Evolutionary conservation across 2,797 vertebrate species (phyloP).

Genomic region (Sebastes itinus): DNA sequence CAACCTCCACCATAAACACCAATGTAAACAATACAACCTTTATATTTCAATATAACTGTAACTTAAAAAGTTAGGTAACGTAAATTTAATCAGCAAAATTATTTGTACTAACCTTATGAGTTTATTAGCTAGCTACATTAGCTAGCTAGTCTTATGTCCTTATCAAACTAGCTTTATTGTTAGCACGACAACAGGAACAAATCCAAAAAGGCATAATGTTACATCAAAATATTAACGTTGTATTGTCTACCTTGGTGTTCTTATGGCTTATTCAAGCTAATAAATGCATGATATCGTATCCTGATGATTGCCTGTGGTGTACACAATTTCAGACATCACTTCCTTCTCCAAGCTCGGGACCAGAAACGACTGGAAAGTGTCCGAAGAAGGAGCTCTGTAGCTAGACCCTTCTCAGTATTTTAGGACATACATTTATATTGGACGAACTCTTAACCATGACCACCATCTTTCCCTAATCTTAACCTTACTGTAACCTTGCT

Average conservation of each 20-base stretch:
- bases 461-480: not conserved
- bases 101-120: not conserved
- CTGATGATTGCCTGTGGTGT: not conserved
- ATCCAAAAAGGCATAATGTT: not conserved
- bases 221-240: not conserved
- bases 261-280: not conserved
- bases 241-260: not conserved
- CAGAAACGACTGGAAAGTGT: too few species aligned
- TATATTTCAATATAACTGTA: not conserved
- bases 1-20: not conserved
- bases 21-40: not conserved
- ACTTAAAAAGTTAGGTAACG: not conserved
- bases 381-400: too few species aligned
- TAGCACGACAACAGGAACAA: not conserved
- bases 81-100: not conserved
- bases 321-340: not conserved
- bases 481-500: not conserved
- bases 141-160: not conserved
- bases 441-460: too few species aligned
- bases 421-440: too few species aligned
- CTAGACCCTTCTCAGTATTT: too few species aligned
- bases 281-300: not conserved
- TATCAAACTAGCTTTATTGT: not conserved
- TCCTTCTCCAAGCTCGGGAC: too few species aligned
- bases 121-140: not conserved